Conservation (phyloP, 2,888 invertebrate species). For the Alviniconcha strummeri region DNA sequence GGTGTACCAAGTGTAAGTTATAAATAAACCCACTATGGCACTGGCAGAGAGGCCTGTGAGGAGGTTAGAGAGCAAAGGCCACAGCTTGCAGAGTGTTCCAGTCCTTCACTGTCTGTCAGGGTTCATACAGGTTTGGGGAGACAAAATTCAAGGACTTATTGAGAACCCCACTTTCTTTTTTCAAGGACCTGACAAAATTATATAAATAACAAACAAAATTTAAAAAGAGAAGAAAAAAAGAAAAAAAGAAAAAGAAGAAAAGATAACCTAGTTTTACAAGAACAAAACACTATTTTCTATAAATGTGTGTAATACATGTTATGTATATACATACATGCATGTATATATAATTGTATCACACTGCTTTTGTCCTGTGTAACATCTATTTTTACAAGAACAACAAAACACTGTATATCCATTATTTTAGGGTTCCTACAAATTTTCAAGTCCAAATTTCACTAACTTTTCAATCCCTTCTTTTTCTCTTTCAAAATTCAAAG, state of each 20-base stretch:
- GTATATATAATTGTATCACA: background rate
- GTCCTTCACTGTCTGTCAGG: background rate
- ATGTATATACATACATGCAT: background rate
- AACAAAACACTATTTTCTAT: background rate
- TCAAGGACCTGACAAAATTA: no score
- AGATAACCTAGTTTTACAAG: background rate
- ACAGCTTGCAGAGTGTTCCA: background rate
- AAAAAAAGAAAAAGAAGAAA: background rate
- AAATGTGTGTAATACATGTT: background rate
- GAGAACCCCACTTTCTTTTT: no score
- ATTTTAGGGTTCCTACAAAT: background rate
- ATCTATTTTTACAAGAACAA: background rate
- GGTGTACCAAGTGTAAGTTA: background rate
- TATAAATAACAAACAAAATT: background rate
- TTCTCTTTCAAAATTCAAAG: background rate
- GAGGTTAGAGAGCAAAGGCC: background rate
- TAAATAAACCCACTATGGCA: background rate
- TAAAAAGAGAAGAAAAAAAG: background rate
- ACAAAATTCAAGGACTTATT: background rate
- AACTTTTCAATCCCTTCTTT: background rate
- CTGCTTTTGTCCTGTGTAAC: background rate
- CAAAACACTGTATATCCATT: background rate
- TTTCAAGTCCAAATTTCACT: background rate
- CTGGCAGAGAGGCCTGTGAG: conserved; percentile 7
- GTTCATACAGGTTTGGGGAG: background rate